Conservation (phyloP, 2,888 invertebrate genomes). For the Agrotis segetum region DNA sequence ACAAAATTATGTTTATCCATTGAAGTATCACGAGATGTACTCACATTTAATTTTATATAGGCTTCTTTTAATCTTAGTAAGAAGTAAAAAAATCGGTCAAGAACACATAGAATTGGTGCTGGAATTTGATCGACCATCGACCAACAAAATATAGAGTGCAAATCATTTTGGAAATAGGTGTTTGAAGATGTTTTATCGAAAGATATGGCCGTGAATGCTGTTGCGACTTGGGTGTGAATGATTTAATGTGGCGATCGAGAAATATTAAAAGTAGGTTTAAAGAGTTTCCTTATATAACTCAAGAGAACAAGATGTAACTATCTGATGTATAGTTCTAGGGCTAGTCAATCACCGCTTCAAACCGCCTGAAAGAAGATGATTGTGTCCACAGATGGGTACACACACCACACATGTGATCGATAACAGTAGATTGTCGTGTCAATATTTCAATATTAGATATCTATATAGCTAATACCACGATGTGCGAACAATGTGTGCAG, state of each 20-base stretch:
- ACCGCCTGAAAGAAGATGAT: slow-evolving; percentile 73
- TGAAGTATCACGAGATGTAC: slow-evolving; percentile 6
- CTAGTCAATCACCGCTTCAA: slow-evolving; percentile 63
- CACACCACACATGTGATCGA: slow-evolving; percentile 64
- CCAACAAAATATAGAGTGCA: slow-evolving; percentile 29
- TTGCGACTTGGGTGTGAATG: slow-evolving; percentile 4
- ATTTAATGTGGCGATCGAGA: slow-evolving; percentile 23
- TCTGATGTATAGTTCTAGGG: slow-evolving; percentile 39
- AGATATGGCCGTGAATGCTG: slow-evolving; percentile 20
- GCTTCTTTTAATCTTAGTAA: slow-evolving; percentile 4
- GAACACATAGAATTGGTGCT: slow-evolving; percentile 39
- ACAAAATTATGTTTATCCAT: slow-evolving; percentile 16
- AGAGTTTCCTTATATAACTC: not conserved
- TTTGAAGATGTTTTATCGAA: slow-evolving; percentile 39
- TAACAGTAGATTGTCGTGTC: slow-evolving; percentile 59
- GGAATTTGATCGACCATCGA: slow-evolving; percentile 36
- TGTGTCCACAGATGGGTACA: slow-evolving; percentile 38
- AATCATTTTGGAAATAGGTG: slow-evolving; percentile 30
- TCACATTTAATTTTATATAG: slow-evolving; percentile 8
- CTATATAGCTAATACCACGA: slow-evolving; percentile 15
- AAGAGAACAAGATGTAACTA: slow-evolving; percentile 11
- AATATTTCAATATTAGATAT: slow-evolving; percentile 71
- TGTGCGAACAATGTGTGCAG: slow-evolving; percentile 43
- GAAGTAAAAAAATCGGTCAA: slow-evolving; percentile 34
- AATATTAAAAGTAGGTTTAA: slow-evolving; percentile 1